Evolutionary conservation across 2,113 vertebrate genomes (phyloP).

Genomic region (Bombycilla garrulus): DNA sequence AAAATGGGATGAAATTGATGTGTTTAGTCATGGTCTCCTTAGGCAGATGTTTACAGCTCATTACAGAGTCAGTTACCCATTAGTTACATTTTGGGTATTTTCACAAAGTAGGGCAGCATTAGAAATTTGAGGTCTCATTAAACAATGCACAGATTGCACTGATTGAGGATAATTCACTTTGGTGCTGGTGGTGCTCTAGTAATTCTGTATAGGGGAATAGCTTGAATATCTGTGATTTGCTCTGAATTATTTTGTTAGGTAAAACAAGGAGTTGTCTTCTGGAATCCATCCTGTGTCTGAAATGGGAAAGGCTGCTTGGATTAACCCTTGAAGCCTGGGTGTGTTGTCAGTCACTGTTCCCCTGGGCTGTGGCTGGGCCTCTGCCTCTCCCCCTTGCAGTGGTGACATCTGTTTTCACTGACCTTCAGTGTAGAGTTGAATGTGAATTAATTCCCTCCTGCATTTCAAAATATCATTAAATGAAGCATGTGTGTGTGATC

Average conservation of each 20-base stretch:
- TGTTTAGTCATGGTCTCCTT: background rate
- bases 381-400: background rate
- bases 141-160: background rate
- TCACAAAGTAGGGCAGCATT: background rate
- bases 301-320: background rate
- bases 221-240: background rate
- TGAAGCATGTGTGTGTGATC: background rate
- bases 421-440: background rate
- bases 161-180: background rate
- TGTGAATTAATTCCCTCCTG: background rate
- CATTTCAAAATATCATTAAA: background rate
- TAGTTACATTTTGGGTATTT: background rate
- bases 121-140: background rate
- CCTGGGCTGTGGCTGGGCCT: background rate
- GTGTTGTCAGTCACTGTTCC: background rate
- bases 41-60: background rate
- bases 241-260: background rate
- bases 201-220: background rate
- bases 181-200: background rate
- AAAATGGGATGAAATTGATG: background rate
- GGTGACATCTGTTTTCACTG: background rate
- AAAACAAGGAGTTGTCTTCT: background rate
- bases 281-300: background rate
- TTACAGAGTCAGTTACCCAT: background rate
- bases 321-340: background rate